Evolutionary conservation across 2,888 invertebrate species (phyloP), one percentile per base, ranked within the genome.

Genomic region (Xestobium rufovillosum): DNA sequence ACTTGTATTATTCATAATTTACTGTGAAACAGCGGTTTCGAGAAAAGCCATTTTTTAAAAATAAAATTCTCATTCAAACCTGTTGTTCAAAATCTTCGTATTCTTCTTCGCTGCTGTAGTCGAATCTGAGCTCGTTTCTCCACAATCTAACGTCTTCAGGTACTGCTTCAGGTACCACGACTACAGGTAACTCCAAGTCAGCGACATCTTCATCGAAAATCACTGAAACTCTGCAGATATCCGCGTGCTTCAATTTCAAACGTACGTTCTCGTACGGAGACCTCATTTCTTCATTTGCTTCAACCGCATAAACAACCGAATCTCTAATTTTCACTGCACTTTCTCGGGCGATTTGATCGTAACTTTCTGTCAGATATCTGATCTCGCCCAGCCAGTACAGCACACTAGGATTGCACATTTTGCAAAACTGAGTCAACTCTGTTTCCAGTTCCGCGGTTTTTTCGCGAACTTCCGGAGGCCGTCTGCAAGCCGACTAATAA

Each of bases 101-200:
- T 6, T 27, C 12, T 8, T 27, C 28, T 11, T 27, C 28, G 28
- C 12, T 11, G 28, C 28, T 27, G 28, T 27, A 27, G 28, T 27
- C 12, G 28, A 27, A 27, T 10, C 28, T 27, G 8, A 27, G 28
- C 28, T 27, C 28, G 10, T 27, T 11, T 10, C 10, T 27, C 28
- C 28, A 27, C 28, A 27, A 27, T 10, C 6, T 27, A 4, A 27
- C 28, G 28, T 27, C 28, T 8, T 6, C 10, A 6, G n/a, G n/a
- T 6, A 27, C 12, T 6, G 6, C 28, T 8, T 6, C 8, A 6
- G 8, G 6, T 4, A 27, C 6, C 12, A n/a, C 10, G 6, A 8
- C 28, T 6, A 27, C n/a, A 8, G 6, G 6, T 4, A 27, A 6
- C 6, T 6, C 8, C 10, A 27, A 10, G 6, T 27, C 28, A 8